Percentiles rank a stretch among this genome's conserved stretches.
These are phyloP conservation scores for Ochropleura leucogaster DNA, from an alignment of 2,888 invertebrate species.

Conservation along the genomic window DNA sequence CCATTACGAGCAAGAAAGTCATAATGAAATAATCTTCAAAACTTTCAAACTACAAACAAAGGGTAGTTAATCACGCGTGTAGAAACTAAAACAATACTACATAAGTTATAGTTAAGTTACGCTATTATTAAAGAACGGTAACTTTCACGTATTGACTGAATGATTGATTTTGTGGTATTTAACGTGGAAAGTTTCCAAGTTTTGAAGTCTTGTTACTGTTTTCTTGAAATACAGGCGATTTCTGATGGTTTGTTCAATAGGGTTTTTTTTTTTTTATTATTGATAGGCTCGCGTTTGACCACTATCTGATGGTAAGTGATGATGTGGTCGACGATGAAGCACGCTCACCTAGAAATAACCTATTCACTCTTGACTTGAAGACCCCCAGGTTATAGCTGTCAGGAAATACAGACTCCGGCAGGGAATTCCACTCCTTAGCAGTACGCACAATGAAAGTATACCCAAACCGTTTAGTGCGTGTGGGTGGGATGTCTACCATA, in stretches of 20 bases:
- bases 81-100: conserved; percentile 26
- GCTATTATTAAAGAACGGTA: conserved; percentile 12
- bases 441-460: too few relatives aligned
- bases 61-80: conserved; percentile 21
- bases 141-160: conserved; percentile 15
- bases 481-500: too few relatives aligned
- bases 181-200: conserved; percentile 14
- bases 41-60: conserved; percentile 25
- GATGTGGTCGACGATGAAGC: too few relatives aligned
- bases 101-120: conserved; percentile 18
- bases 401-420: too few relatives aligned
- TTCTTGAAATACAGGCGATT: background rate
- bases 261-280: too few relatives aligned
- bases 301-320: too few relatives aligned
- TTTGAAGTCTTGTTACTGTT: conserved; percentile 7
- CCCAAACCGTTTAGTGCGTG: too few relatives aligned
- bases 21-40: conserved; percentile 8
- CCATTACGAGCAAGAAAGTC: conserved; percentile 18
- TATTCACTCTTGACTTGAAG: too few relatives aligned
- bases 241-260: background rate
- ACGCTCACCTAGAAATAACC: too few relatives aligned
- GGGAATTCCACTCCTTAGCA: too few relatives aligned
- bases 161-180: conserved; percentile 31
- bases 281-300: too few relatives aligned
- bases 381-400: too few relatives aligned